A percentile compares a stretch with the other conserved stretches of the same genome.
These are phyloP conservation scores for Meles meles DNA, from an alignment of 2,113 vertebrate genomes.

Conservation along the genomic window DNA sequence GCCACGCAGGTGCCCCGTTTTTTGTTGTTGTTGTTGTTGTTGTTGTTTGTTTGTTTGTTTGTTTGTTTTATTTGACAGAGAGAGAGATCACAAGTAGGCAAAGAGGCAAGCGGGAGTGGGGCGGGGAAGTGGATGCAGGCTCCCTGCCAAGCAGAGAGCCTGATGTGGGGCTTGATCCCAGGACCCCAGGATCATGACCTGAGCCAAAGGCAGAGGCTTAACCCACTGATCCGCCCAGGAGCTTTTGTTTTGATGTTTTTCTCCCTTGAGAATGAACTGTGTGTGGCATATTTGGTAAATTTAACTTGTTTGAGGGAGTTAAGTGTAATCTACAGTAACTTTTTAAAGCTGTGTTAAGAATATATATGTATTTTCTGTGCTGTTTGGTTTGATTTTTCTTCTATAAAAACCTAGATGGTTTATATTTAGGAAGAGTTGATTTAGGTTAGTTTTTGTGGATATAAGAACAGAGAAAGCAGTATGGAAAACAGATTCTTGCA, in stretches of 20 bases:
- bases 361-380: background rate
- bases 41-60: too few relatives aligned
- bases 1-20: too few relatives aligned
- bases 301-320: conserved; percentile 36
- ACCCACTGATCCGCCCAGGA: too few relatives aligned
- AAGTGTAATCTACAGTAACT: background rate
- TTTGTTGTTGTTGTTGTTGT: too few relatives aligned
- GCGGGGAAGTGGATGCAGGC: too few relatives aligned
- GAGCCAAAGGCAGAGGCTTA: too few relatives aligned
- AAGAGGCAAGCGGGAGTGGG: too few relatives aligned
- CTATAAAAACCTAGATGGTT: conserved; percentile 33
- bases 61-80: too few relatives aligned
- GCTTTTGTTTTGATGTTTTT: conserved; percentile 51
- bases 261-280: conserved; percentile 24
- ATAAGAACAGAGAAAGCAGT: background rate
- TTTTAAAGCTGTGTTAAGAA: conserved; percentile 23
- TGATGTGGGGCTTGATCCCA: too few relatives aligned
- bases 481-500: conserved; percentile 43
- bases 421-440: background rate
- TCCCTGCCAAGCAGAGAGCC: too few relatives aligned
- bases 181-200: too few relatives aligned
- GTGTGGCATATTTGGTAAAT: conserved; percentile 17
- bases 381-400: conserved; percentile 44
- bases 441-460: background rate
- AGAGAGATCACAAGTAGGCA: too few relatives aligned